phyloP scores from a whole-genome alignment of 1,140 invertebrate species.

The Apis dorsata region DNA sequence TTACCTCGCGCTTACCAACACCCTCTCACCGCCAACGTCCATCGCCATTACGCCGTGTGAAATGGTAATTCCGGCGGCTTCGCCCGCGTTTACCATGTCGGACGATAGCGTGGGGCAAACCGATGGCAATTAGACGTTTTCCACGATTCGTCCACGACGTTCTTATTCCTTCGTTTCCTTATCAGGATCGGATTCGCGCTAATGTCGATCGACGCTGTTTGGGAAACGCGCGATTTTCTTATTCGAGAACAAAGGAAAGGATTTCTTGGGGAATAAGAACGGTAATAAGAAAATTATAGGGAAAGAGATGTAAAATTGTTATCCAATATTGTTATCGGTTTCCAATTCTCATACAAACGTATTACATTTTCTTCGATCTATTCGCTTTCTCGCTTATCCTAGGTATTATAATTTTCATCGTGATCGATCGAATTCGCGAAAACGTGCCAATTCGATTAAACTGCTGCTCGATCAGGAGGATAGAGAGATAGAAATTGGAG shows the following conservation, averaged over 20 bases:
- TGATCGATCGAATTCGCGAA: neutral
- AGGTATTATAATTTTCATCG: neutral
- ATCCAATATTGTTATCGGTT: no score
- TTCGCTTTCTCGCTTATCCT: no score
- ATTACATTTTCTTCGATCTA: no score
- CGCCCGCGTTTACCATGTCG: conserved; percentile 53
- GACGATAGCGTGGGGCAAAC: conserved; percentile 48
- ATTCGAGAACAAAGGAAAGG: no score
- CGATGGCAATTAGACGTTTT: conserved; percentile 6
- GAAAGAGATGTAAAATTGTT: no score
- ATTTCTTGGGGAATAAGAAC: no score
- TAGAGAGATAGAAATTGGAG: neutral
- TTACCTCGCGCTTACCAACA: neutral
- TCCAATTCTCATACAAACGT: no score
- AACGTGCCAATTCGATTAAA: neutral
- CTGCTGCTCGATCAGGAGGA: neutral
- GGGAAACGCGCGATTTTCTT: no score
- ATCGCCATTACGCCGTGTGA: conserved; percentile 63
- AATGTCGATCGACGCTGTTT: no score
- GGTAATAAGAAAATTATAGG: no score
- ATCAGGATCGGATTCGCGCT: no score
- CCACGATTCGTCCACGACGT: conserved; percentile 6
- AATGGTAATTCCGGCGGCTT: conserved; percentile 64
- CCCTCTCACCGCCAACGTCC: conserved; percentile 11
- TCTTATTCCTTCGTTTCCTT: neutral